Conservation (phyloP, 2,113 vertebrate genomes). For the Cygnus buccinator region DNA sequence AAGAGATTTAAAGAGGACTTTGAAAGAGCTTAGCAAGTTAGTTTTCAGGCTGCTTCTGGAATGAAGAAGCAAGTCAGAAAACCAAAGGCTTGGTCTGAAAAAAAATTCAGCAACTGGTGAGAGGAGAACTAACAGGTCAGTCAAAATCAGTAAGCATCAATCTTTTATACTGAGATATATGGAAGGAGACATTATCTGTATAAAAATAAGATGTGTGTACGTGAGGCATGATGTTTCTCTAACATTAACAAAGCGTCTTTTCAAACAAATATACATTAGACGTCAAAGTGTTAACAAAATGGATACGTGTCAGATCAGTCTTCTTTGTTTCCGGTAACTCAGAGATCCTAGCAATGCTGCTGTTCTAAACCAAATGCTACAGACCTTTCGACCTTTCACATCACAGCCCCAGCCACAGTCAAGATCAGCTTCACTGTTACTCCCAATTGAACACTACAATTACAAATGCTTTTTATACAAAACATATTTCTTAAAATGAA, state of each 20-base stretch:
- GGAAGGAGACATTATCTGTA: not conserved
- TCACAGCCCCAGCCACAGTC: not conserved
- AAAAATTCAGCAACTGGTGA: not conserved
- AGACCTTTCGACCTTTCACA: not conserved
- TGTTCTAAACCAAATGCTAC: not conserved
- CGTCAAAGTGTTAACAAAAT: not conserved
- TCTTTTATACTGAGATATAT: fast-evolving
- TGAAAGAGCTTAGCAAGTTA: conserved; percentile 14
- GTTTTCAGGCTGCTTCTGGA: not conserved
- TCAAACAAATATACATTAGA: not conserved
- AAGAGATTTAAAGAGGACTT: conserved; percentile 4
- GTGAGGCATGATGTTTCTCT: not conserved
- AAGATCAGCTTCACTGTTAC: not conserved
- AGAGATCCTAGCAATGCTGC: not conserved
- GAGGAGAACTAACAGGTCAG: not conserved
- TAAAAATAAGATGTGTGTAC: too few species aligned
- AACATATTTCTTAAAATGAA: not conserved
- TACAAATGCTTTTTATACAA: not conserved
- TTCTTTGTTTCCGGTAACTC: not conserved
- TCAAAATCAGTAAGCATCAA: not conserved
- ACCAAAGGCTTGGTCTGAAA: not conserved
- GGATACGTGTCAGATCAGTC: not conserved
- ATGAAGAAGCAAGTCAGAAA: not conserved
- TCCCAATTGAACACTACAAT: not conserved
- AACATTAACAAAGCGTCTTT: not conserved